Base-by-base conservation (phyloP, 2,888 invertebrate genomes). In the Coleophora flavipennella region DNA sequence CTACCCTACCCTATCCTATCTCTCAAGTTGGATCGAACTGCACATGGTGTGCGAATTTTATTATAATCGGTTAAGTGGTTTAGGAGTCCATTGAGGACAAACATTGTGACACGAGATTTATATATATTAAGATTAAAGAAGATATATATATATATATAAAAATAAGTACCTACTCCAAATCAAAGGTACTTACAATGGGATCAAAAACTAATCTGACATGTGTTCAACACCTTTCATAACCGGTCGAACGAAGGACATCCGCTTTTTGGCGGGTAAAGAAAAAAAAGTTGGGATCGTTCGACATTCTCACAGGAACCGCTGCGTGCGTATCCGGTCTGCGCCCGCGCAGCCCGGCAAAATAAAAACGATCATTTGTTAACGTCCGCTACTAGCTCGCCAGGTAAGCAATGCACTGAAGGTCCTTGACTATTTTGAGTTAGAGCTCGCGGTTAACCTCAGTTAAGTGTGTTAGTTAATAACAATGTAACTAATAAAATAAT, bases 141-240 rank as follows among this genome's bases (percentile, higher is more conserved):
- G n/a, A n/a, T n/a, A n/a, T n/a, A n/a, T n/a, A n/a, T n/a, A n/a
- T n/a, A n/a, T n/a, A n/a, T n/a, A n/a, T 43, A 39, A 27, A 35
- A 35, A 31, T n/a, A n/a, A n/a, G n/a, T n/a, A n/a, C n/a, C n/a
- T 36, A 27, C 13, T 45, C 20, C 45, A 51, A 59, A 64, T 64
- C 58, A 55, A 58, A 58, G n/a, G n/a, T 66, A 61, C 57, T 58
- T n/a, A n/a, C 63, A 62, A 62, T 66, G 59, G 59, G 54, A 60
- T 67, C 56, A 51, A 62, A 74, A 65, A 65, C 61, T 65, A 70
- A 68, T 58, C 71, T 73, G 75, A 78, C 81, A 84, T 81, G 77
- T 84, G 83, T 69, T 84, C 79, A 74, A 83, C 83, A 83, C 83
- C 83, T 84, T 84, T 83, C 78, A 83, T 81, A 83, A 80, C 80